A percentile compares a stretch with the other conserved stretches of the same genome.
Evolutionary conservation across 1,140 invertebrate species (phyloP).

Genomic region (Heliconius melpomene): DNA sequence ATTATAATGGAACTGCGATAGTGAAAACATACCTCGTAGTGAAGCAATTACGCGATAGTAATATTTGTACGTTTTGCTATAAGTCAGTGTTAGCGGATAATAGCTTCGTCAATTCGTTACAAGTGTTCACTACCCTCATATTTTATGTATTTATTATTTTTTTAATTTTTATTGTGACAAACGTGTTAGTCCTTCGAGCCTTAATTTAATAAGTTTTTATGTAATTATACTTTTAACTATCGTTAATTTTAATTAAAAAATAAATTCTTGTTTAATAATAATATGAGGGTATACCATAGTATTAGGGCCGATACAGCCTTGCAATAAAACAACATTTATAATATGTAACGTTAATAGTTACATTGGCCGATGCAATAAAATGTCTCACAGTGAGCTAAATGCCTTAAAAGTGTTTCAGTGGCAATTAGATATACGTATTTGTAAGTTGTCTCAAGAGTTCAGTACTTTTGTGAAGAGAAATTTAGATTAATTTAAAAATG

Average conservation of each 20-base stretch:
- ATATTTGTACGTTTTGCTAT: slow-evolving; percentile 25
- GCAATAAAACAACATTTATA: not conserved
- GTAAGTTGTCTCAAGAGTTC: slow-evolving; percentile 21
- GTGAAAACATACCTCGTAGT: slow-evolving; percentile 21
- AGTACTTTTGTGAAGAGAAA: slow-evolving; percentile 22
- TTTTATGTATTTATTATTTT: not conserved
- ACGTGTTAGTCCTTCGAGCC: not conserved
- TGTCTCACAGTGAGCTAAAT: slow-evolving; percentile 16
- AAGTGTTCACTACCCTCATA: slow-evolving; percentile 4
- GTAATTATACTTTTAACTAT: too few species aligned
- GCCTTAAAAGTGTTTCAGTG: slow-evolving; percentile 26
- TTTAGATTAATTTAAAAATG: too few species aligned
- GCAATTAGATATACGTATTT: slow-evolving; percentile 19
- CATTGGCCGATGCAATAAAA: slow-evolving; percentile 7
- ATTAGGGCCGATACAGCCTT: not conserved
- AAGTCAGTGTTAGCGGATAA: slow-evolving; percentile 31
- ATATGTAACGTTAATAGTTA: not conserved
- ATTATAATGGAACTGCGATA: slow-evolving; percentile 24
- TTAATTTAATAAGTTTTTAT: not conserved
- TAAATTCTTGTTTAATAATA: not conserved
- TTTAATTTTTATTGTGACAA: not conserved
- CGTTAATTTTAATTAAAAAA: too few species aligned
- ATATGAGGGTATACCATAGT: slow-evolving; percentile 12
- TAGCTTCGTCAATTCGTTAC: slow-evolving; percentile 27
- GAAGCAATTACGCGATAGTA: slow-evolving; percentile 2